phyloP scores from a whole-genome alignment of 2,797 vertebrate genomes.

The Champsocephalus gunnari region DNA sequence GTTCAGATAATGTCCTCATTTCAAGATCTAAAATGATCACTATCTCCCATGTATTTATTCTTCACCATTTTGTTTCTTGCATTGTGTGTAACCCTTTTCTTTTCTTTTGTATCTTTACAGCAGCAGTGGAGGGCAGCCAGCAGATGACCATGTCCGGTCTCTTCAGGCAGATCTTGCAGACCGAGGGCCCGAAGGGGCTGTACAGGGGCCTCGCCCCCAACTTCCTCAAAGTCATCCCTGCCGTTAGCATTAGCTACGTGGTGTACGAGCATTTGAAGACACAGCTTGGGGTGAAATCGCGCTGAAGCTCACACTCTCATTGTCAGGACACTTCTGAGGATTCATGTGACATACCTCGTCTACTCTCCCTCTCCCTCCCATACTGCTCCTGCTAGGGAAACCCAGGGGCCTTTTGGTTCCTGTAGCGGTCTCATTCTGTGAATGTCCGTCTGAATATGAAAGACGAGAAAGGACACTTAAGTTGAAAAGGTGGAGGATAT shows the following conservation, averaged over 20 bases:
- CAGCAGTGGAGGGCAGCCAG: slow-evolving; percentile 83
- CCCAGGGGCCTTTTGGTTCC: slow-evolving; percentile 47
- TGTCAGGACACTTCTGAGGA: neutral
- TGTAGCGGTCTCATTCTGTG: slow-evolving; percentile 91
- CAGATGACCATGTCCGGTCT: slow-evolving; percentile 90
- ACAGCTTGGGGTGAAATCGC: slow-evolving; percentile 92
- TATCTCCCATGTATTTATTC: too few relatives aligned
- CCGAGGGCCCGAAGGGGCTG: slow-evolving; percentile 91
- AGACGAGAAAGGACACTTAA: slow-evolving; percentile 24
- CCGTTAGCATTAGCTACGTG: slow-evolving; percentile 98
- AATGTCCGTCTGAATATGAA: slow-evolving; percentile 85
- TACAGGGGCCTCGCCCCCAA: slow-evolving; percentile 96
- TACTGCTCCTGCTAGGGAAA: slow-evolving; percentile 26
- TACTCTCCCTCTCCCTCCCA: too few relatives aligned
- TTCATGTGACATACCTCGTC: neutral
- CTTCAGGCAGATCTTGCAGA: slow-evolving; percentile 93
- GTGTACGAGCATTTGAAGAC: slow-evolving; percentile 96
- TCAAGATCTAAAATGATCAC: too few relatives aligned
- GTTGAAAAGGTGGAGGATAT: slow-evolving; percentile 27
- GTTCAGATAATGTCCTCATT: neutral
- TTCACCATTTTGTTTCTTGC: neutral
- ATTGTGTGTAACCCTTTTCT: neutral
- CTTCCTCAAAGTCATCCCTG: slow-evolving; percentile 98
- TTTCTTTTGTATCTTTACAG: slow-evolving; percentile 60
- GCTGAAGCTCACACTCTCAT: slow-evolving; percentile 65